Percentiles rank a stretch among this genome's conserved stretches.
These are phyloP conservation scores for Yponomeuta malinellus DNA, from an alignment of 2,888 invertebrate genomes.

Conservation along the genomic window DNA sequence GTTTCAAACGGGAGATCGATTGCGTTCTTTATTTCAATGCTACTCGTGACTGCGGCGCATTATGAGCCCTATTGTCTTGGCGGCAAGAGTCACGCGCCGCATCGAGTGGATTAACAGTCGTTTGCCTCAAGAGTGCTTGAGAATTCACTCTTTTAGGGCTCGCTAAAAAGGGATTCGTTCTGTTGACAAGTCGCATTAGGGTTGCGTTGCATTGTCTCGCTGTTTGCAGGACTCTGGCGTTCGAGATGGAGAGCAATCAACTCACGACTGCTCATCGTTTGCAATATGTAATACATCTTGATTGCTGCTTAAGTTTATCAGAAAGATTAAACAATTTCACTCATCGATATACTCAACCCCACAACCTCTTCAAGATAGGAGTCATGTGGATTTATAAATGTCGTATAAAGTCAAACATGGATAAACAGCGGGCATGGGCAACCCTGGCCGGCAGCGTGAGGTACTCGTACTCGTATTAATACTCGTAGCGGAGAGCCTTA, in stretches of 20 bases:
- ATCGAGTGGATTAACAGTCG: constrained; percentile 66
- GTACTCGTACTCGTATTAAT: background rate
- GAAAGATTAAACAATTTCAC: too few relatives aligned
- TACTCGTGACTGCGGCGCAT: constrained; percentile 5
- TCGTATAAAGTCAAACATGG: too few relatives aligned
- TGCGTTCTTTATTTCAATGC: background rate
- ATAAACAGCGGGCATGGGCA: too few relatives aligned
- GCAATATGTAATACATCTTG: too few relatives aligned
- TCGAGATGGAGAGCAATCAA: constrained; percentile 18
- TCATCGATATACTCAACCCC: too few relatives aligned
- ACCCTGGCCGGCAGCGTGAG: background rate
- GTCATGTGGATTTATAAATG: too few relatives aligned
- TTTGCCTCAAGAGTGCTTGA: constrained; percentile 32
- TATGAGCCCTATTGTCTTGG: background rate
- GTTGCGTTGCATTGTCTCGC: background rate
- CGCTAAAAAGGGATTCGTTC: constrained; percentile 4
- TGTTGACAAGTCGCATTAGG: constrained; percentile 8
- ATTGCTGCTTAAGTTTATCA: too few relatives aligned
- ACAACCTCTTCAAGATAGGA: too few relatives aligned
- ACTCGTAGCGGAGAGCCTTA: background rate
- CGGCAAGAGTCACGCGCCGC: background rate
- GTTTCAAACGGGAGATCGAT: background rate
- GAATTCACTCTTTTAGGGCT: constrained; percentile 16
- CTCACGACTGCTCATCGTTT: too few relatives aligned
- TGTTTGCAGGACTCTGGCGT: background rate